phyloP scores from a whole-genome alignment of 2,888 invertebrate species.

The Cheilosia impressa region DNA sequence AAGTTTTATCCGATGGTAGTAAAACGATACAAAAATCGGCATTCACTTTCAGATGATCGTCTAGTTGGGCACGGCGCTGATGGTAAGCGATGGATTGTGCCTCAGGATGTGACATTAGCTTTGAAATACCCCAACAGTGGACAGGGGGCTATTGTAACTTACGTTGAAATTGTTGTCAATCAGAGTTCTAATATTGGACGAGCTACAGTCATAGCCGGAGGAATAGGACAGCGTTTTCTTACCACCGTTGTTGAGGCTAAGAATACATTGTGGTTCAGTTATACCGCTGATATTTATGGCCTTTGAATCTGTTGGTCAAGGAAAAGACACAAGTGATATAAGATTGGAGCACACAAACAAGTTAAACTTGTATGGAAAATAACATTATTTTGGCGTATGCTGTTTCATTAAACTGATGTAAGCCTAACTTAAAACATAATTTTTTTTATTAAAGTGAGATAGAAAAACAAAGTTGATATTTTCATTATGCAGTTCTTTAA shows the following conservation, averaged over 20 bases:
- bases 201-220: constrained; percentile 76
- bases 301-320: neutral
- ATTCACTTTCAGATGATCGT: constrained; percentile 57
- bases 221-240: constrained; percentile 75
- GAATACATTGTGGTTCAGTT: constrained; percentile 61
- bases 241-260: constrained; percentile 68
- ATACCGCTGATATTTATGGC: constrained; percentile 62
- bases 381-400: too few species aligned
- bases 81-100: constrained; percentile 36
- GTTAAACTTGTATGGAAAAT: too few species aligned
- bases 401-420: too few species aligned
- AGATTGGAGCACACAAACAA: too few species aligned
- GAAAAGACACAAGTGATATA: too few species aligned
- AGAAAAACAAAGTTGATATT: too few species aligned
- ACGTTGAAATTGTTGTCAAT: constrained; percentile 71
- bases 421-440: too few species aligned
- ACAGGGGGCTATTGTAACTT: constrained; percentile 72
- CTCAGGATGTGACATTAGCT: constrained; percentile 64
- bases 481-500: too few species aligned
- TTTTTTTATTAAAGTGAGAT: too few species aligned
- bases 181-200: constrained; percentile 74
- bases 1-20: neutral
- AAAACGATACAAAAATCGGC: neutral
- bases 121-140: constrained; percentile 72
- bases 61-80: constrained; percentile 62